These are phyloP conservation scores for Dynastes tityus DNA, from an alignment of 2,888 invertebrate species.

Conservation along the genomic window DNA sequence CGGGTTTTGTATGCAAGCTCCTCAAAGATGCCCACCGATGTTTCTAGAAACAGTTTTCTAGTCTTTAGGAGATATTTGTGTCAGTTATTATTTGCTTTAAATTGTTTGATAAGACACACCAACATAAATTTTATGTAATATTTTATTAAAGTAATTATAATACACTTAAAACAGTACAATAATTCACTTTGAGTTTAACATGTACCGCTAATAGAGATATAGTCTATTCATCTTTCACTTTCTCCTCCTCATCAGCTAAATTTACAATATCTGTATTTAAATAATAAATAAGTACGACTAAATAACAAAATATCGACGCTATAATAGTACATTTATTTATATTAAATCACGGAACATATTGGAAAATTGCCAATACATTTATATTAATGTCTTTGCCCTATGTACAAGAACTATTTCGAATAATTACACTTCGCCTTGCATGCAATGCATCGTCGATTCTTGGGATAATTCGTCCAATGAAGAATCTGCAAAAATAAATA, in stretches of 20 bases:
- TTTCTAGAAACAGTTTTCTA: too few relatives aligned
- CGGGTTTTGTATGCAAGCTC: too few relatives aligned
- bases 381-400: slow-evolving; percentile 41
- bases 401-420: slow-evolving; percentile 20
- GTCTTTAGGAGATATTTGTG: too few relatives aligned
- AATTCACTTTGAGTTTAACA: slow-evolving; percentile 65
- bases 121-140: slow-evolving; percentile 48
- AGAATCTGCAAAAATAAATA: slow-evolving; percentile 75
- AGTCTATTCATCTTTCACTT: slow-evolving; percentile 32
- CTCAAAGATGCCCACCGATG: too few relatives aligned
- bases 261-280: slow-evolving; percentile 49
- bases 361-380: slow-evolving; percentile 58
- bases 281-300: slow-evolving; percentile 66
- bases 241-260: slow-evolving; percentile 47
- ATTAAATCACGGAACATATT: slow-evolving; percentile 64
- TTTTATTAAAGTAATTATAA: slow-evolving; percentile 55
- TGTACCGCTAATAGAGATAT: slow-evolving; percentile 55
- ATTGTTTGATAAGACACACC: neutral
- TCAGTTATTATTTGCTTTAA: neutral
- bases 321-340: slow-evolving; percentile 64
- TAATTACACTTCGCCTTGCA: slow-evolving; percentile 84
- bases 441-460: slow-evolving; percentile 89
- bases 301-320: slow-evolving; percentile 63
- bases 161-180: slow-evolving; percentile 66
- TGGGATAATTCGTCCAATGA: slow-evolving; percentile 90